These are phyloP conservation scores for Caenorhabditis auriculariae DNA, from an alignment of 2,888 invertebrate species.

Conservation along the genomic window DNA sequence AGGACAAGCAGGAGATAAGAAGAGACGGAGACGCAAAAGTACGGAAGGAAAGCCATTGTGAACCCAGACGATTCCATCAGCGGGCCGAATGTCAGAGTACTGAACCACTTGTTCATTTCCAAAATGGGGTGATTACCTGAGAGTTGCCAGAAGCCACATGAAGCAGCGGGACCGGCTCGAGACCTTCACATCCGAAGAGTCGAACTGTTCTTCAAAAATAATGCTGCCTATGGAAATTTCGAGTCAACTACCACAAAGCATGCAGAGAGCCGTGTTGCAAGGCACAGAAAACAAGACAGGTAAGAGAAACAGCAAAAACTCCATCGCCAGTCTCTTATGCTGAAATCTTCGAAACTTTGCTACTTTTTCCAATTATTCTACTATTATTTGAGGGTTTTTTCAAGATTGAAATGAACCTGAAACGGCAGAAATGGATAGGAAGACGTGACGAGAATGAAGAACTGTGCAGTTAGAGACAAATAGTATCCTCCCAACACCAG, in stretches of 20 bases:
- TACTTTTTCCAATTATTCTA: neutral
- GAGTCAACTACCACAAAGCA: conserved; percentile 29
- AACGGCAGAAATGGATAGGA: conserved; percentile 24
- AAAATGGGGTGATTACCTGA: conserved; percentile 23
- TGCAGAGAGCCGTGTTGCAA: conserved; percentile 45
- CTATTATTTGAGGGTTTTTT: neutral
- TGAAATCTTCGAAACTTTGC: neutral
- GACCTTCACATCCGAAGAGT: conserved; percentile 23
- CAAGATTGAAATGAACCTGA: conserved; percentile 5
- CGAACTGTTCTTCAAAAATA: conserved; percentile 37
- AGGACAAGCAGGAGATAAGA: conserved; percentile 13
- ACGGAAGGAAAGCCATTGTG: conserved; percentile 38
- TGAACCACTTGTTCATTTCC: conserved; percentile 14
- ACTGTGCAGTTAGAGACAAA: conserved; percentile 21
- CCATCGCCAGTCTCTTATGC: conserved; percentile 27
- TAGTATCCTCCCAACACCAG: conserved; percentile 34
- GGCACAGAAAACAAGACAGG: conserved; percentile 35
- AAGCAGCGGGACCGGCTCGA: conserved; percentile 33
- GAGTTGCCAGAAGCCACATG: conserved; percentile 43
- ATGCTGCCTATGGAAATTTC: neutral
- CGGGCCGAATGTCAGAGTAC: conserved; percentile 41
- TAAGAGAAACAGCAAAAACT: conserved; percentile 24
- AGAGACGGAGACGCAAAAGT: conserved; percentile 26
- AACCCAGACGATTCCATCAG: conserved; percentile 28
- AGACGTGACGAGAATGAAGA: conserved; percentile 28